Conservation (phyloP, 2,888 invertebrate species). For the Sympetrum striolatum region DNA sequence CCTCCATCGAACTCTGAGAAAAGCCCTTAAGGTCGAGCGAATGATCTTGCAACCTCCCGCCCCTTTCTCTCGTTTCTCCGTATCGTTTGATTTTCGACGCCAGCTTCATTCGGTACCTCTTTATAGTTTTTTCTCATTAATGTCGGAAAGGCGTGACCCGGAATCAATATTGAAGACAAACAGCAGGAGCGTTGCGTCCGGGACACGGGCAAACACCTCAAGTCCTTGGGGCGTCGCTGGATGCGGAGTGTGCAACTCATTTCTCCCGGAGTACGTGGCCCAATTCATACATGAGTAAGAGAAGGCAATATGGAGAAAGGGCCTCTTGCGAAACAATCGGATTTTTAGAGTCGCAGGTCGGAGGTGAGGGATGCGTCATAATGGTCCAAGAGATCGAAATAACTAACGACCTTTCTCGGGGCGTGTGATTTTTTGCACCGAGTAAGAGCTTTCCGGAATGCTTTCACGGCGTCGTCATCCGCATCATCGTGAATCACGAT, state of each 20-base stretch:
- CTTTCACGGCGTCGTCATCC: background rate
- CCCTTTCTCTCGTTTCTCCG: background rate
- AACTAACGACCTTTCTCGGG: background rate
- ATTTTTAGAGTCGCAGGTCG: background rate
- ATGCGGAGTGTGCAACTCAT: background rate
- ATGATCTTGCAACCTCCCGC: background rate
- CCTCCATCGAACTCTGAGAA: too few species aligned
- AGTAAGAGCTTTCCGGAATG: background rate
- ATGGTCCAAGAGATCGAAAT: background rate
- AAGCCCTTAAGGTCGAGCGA: too few species aligned
- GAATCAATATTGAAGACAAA: background rate
- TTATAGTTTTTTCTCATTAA: background rate
- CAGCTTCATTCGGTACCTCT: background rate
- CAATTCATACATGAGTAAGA: background rate
- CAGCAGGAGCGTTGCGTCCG: background rate
- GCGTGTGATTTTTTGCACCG: background rate
- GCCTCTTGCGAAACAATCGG: background rate
- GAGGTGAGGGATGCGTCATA: background rate
- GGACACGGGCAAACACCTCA: background rate
- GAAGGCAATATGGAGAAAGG: background rate
- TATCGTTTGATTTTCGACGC: background rate
- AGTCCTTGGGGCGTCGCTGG: background rate
- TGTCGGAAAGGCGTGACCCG: background rate
- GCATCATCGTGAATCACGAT: background rate
- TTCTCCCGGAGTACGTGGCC: background rate